These are phyloP conservation scores for Chlorodrepanis virens DNA, from an alignment of 2,113 vertebrate species.

Conservation along the genomic window DNA sequence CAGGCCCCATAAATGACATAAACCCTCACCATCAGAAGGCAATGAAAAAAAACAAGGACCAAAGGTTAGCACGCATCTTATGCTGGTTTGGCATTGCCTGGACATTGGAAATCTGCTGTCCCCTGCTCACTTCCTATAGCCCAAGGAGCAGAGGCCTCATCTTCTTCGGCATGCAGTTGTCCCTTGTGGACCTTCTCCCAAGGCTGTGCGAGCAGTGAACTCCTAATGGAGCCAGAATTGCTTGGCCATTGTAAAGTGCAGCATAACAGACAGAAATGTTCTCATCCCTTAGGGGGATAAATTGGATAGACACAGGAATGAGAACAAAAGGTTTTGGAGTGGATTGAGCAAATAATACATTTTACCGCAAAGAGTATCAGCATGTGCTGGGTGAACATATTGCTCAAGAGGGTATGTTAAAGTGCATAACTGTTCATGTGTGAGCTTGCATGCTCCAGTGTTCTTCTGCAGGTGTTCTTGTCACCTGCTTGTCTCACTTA, in stretches of 20 bases:
- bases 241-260: neutral
- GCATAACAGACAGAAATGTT: neutral
- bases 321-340: neutral
- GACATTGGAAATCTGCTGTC: neutral
- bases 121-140: neutral
- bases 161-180: fast-evolving
- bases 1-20: neutral
- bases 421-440: fast-evolving
- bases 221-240: neutral
- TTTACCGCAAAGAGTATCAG: neutral
- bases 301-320: neutral
- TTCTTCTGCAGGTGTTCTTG: neutral
- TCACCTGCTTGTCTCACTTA: neutral
- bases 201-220: neutral
- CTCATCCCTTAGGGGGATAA: neutral
- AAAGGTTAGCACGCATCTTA: neutral
- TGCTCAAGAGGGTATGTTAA: neutral
- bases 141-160: neutral
- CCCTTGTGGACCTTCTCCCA: neutral
- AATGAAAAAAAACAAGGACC: neutral
- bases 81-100: neutral
- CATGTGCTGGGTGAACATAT: fast-evolving
- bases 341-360: neutral
- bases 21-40: neutral
- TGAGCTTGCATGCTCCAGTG: neutral